Evolutionary conservation across 2,113 vertebrate genomes (phyloP), one percentile per base, ranked within the genome.

Genomic region (Bufo bufo): DNA sequence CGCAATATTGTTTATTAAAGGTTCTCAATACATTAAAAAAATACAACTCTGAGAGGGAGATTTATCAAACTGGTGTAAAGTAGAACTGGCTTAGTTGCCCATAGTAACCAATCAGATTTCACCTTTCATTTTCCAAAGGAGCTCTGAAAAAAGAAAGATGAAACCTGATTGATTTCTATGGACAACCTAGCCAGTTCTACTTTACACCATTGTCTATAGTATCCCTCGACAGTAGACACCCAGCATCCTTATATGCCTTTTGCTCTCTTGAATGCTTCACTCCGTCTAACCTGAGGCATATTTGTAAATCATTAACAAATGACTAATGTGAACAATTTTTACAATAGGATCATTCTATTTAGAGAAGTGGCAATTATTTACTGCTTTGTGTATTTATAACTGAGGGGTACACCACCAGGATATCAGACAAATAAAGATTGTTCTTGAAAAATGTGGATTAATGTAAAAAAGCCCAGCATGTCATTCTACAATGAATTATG

Each of bases 281-380:
- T 14, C n/a, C 10, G 47, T 43, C 47, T 8, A 69, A 69, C 59
- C 82, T 84, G 47, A 84, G 82, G 82, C 82, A 54, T 71, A 49
- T 71, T 84, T 69, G 59, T 84, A 9, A 84, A 84, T 84, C 82
- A 84, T 84, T 84, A 69, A 84, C 82, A 84, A 54, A 84, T 84
- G 82, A 84, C 43, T 13, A n/a, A 84, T 71, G 82, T 0, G 47
- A 49, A 49, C 20, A 1, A 71, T 23, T 23, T 71, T 69, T 50
- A 84, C 82, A 69, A 84, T 43, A 50, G n/a, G 13, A 16, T 49
- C 66, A 45, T 71, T 84, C 49, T 69, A 43, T 52, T 54, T 50
- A 59, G 52, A 80, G 58, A 63, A 66, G 45, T 52, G 63, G 19
- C 63, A 69, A 33, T 71, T 71, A 84, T 84, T 69, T 83, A 12